Percentiles rank a stretch among this genome's conserved stretches.
Evolutionary conservation across 2,888 invertebrate species (phyloP).

Genomic region (Colletes collaris): DNA sequence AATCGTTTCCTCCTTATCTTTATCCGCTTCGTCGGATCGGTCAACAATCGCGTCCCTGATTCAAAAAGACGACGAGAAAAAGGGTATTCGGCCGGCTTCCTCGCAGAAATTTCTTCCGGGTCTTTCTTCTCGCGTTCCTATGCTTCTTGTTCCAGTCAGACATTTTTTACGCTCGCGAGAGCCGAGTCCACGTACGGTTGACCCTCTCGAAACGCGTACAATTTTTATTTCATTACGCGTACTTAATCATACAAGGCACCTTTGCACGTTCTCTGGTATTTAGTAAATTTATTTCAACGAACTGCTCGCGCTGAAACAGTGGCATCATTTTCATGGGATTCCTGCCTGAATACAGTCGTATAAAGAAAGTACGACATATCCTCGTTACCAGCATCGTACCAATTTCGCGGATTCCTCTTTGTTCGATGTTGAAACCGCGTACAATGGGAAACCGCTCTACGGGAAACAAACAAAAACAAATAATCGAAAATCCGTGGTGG

Average conservation of each 20-base stretch:
- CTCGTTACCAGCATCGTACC: slow-evolving; percentile 29
- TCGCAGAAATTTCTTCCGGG: slow-evolving; percentile 27
- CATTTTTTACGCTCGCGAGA: not conserved
- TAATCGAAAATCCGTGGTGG: slow-evolving; percentile 16
- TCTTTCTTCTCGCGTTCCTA: not conserved
- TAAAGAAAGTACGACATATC: slow-evolving; percentile 9
- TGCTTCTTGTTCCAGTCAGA: slow-evolving; percentile 9
- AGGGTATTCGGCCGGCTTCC: slow-evolving; percentile 4
- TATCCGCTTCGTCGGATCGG: slow-evolving; percentile 62
- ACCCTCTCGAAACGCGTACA: no score
- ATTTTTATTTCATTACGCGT: no score
- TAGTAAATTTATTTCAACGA: not conserved
- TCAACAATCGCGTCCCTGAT: slow-evolving; percentile 54
- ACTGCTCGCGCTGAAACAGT: not conserved
- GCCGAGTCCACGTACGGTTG: no score
- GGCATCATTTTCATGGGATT: no score
- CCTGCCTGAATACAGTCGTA: not conserved
- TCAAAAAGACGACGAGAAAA: slow-evolving; percentile 28
- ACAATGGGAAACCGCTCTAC: slow-evolving; percentile 17
- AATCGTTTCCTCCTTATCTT: slow-evolving; percentile 64
- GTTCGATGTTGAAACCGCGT: slow-evolving; percentile 17
- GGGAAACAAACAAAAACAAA: slow-evolving; percentile 32
- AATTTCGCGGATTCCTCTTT: slow-evolving; percentile 26
- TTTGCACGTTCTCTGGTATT: no score
- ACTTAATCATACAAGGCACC: no score